These are phyloP conservation scores for Erythrolamprus reginae DNA, from an alignment of 2,113 vertebrate species.

Conservation along the genomic window DNA sequence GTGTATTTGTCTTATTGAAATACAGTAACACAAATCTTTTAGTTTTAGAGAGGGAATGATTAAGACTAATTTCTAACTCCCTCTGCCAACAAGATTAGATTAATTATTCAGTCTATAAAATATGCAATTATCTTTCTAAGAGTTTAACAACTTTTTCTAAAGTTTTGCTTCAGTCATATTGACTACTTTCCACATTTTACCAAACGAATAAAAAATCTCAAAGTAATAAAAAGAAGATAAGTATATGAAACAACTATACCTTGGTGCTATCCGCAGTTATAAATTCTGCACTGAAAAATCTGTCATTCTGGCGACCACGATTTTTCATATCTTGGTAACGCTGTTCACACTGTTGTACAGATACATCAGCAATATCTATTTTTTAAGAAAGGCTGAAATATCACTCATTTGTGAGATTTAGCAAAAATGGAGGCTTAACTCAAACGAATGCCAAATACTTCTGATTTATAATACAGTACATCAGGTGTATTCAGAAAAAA, in stretches of 20 bases:
- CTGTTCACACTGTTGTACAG: slow-evolving; percentile 90
- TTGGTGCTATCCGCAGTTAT: slow-evolving; percentile 90
- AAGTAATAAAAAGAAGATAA: background rate
- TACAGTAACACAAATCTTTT: background rate
- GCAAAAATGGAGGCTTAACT: background rate
- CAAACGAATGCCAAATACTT: background rate
- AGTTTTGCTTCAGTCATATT: background rate
- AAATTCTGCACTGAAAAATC: slow-evolving; percentile 86
- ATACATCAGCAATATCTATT: slow-evolving; percentile 88
- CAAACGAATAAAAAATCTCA: background rate
- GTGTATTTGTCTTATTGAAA: background rate
- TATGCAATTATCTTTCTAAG: background rate
- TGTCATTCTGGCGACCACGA: slow-evolving; percentile 72
- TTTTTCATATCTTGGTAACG: slow-evolving; percentile 87
- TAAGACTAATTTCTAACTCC: background rate
- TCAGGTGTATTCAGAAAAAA: background rate
- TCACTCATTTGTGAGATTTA: background rate
- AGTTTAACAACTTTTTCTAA: background rate
- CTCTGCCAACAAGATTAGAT: background rate
- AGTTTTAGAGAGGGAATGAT: background rate
- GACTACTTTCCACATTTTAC: background rate
- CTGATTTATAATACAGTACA: background rate
- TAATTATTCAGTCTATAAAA: background rate
- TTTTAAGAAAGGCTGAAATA: slow-evolving; percentile 13
- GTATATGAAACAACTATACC: slow-evolving; percentile 63